Conservation (phyloP, 2,888 invertebrate genomes). For the Clepsis dumicolana region DNA sequence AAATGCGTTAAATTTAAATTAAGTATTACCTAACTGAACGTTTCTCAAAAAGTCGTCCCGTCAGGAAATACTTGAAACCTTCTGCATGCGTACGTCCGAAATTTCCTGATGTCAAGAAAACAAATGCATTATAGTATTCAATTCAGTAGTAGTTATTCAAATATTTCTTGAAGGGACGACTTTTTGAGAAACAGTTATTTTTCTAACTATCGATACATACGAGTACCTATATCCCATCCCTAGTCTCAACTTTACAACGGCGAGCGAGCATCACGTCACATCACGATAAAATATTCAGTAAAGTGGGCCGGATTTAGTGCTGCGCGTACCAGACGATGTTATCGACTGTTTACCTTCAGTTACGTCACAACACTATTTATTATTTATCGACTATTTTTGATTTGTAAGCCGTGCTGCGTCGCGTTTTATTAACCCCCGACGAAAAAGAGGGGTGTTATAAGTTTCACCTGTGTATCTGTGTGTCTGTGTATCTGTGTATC, state of each 20-base stretch:
- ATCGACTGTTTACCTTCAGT: slow-evolving; percentile 55
- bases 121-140: too few relatives aligned
- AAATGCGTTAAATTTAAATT: too few relatives aligned
- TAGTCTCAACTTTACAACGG: slow-evolving; percentile 58
- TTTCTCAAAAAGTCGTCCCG: too few relatives aligned
- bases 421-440: not conserved
- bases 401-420: not conserved
- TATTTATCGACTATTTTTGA: slow-evolving; percentile 28
- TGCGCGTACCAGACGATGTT: slow-evolving; percentile 47
- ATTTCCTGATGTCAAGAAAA: too few relatives aligned
- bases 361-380: slow-evolving; percentile 35
- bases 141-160: too few relatives aligned
- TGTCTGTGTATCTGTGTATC: not conserved
- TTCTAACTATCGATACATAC: not conserved
- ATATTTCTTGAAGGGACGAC: too few relatives aligned
- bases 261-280: slow-evolving; percentile 56
- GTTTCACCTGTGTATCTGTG: too few relatives aligned
- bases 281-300: slow-evolving; percentile 69
- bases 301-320: slow-evolving; percentile 68
- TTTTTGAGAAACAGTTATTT: too few relatives aligned
- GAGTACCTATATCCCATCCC: slow-evolving; percentile 52
- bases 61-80: too few relatives aligned
- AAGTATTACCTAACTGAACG: too few relatives aligned
- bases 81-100: too few relatives aligned
- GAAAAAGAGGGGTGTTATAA: too few relatives aligned